Base-by-base conservation (phyloP, 2,797 vertebrate genomes). In the Lagodon rhomboides region DNA sequence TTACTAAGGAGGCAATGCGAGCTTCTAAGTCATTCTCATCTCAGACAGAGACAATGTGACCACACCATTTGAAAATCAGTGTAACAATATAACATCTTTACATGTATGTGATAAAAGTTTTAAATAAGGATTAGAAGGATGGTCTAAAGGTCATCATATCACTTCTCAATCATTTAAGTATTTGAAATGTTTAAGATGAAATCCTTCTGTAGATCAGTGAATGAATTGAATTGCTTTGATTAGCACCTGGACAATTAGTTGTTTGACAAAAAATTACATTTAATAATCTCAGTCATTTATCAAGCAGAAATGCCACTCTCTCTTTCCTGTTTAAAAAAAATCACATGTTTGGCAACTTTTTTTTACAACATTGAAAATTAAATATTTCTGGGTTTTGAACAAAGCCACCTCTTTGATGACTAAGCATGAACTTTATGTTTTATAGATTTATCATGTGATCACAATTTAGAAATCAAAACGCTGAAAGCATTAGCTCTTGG, bases 331-430 rank as follows among this genome's bases (percentile, higher is more conserved):
- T 53, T 16, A 27, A 17, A 53, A 17, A 43, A 63, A 25, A 50
- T n/a, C 3, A n/a, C 0, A 4, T 1, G 9, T 56, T 59, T 34
- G 23, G 20, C 9, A 18, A 8, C 10, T 22, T 58, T 62, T 54
- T 56, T 70, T 56, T 22, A n/a, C 27, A 27, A 51, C 18, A 69
- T 62, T 34, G 12, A 11, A 62, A 34, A 47, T 62, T 3, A 79
- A 55, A 46, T 15, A 46, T 46, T 16, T 27, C 51, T 67, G 34
- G 44, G 44, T 67, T 67, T 41, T 38, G 7, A 41, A 25, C 50
- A 27, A 62, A 62, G 49, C 11, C 46, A 65, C 3, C 6, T 51
- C 34, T 56, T 54, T 49, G 12, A 56, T 15, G 22, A 49, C 5
- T 53, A 66, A 3, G 30, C 0, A 16, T 38, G 12, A 17, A 12